phyloP scores from a whole-genome alignment of 2,888 invertebrate species.

The Brenthis ino region DNA sequence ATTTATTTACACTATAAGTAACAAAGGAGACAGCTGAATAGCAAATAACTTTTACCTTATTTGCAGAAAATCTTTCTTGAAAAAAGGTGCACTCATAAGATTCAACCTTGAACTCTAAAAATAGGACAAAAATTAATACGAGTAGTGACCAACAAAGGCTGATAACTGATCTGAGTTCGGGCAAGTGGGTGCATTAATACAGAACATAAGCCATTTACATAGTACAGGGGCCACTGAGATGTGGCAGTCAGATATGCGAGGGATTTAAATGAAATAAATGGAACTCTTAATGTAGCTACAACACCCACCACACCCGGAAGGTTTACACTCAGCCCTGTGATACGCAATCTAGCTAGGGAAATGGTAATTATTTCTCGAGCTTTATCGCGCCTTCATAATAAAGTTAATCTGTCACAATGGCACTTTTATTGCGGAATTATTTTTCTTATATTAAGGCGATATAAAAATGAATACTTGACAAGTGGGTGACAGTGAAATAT shows the following conservation, averaged over 20 bases:
- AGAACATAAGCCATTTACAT: constrained; percentile 67
- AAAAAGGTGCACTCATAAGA: constrained; percentile 14
- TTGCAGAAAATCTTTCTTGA: constrained; percentile 21
- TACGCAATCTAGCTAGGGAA: constrained; percentile 43
- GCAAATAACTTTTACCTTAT: constrained; percentile 20
- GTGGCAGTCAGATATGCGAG: constrained; percentile 61
- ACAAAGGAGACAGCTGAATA: constrained; percentile 10
- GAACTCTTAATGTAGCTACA: constrained; percentile 57
- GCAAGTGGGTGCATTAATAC: constrained; percentile 57
- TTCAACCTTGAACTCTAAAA: constrained; percentile 43
- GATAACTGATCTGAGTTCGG: constrained; percentile 51
- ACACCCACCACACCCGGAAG: constrained; percentile 57
- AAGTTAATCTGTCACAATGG: constrained; percentile 24
- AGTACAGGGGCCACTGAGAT: constrained; percentile 60
- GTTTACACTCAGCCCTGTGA: constrained; percentile 38
- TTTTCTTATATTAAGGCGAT: neutral
- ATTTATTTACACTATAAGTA: neutral
- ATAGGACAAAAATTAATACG: constrained; percentile 40
- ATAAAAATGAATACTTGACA: constrained; percentile 9
- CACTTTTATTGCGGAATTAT: constrained; percentile 25
- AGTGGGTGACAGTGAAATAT: constrained; percentile 3
- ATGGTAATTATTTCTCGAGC: constrained; percentile 31
- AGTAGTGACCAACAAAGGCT: constrained; percentile 43
- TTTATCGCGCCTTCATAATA: constrained; percentile 28
- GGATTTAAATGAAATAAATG: constrained; percentile 66